Conservation (phyloP, 2,113 vertebrate species). For the Donacobius atricapilla region DNA sequence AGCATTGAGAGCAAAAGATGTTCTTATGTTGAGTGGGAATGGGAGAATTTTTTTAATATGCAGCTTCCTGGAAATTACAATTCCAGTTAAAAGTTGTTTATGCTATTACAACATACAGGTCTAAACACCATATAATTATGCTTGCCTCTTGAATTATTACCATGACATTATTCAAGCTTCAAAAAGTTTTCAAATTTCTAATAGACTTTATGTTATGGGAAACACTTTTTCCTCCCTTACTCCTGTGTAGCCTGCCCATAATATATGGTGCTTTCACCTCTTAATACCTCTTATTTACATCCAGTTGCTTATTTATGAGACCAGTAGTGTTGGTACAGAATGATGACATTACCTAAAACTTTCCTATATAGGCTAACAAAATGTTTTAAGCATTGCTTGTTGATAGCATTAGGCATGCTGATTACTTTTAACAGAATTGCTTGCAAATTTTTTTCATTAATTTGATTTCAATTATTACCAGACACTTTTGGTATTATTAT, state of each 20-base stretch:
- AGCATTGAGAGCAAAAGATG: not conserved
- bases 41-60: not conserved
- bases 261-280: not conserved
- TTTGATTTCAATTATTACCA: not conserved
- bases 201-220: not conserved
- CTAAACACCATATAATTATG: constrained; percentile 30
- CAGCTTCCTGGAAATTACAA: not conserved
- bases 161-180: not conserved
- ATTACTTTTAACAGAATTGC: not conserved
- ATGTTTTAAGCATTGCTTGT: not conserved
- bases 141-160: not conserved
- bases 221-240: not conserved
- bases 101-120: not conserved
- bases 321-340: not conserved
- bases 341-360: not conserved
- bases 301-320: not conserved
- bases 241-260: not conserved
- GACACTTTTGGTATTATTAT: not conserved
- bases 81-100: not conserved
- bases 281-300: not conserved
- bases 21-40: not conserved
- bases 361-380: not conserved
- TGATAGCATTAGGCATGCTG: not conserved
- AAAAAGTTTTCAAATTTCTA: not conserved
- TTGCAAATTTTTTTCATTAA: not conserved